Percentiles rank a stretch among this genome's conserved stretches.
These are phyloP conservation scores for Passer domesticus DNA, from an alignment of 2,113 vertebrate species.

Conservation along the genomic window DNA sequence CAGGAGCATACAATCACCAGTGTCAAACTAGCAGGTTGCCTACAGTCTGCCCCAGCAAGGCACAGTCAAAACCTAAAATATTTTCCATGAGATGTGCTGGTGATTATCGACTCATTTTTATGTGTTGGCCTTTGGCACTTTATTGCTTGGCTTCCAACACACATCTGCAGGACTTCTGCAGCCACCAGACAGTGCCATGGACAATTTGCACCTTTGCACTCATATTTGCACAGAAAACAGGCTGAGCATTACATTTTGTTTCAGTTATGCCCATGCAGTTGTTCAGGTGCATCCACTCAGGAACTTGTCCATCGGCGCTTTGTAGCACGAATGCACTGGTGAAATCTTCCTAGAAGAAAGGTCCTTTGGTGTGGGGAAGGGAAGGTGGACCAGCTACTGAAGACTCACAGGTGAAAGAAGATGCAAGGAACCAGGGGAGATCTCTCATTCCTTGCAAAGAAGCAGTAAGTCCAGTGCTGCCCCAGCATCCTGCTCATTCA, in stretches of 20 bases:
- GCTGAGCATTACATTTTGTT: background rate
- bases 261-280: background rate
- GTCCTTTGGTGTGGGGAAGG: slow-evolving; percentile 16
- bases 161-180: slow-evolving; percentile 20
- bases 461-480: background rate
- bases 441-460: slow-evolving; percentile 5
- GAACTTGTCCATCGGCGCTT: background rate
- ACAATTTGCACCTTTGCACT: background rate
- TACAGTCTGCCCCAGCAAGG: slow-evolving; percentile 2
- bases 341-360: slow-evolving; percentile 47
- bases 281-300: background rate
- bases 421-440: slow-evolving; percentile 18
- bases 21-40: background rate
- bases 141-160: slow-evolving; percentile 63
- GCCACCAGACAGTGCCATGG: background rate
- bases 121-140: slow-evolving; percentile 18
- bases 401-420: slow-evolving; percentile 44
- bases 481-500: slow-evolving; percentile 12
- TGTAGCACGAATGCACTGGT: background rate
- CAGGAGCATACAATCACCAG: background rate
- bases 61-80: slow-evolving; percentile 5
- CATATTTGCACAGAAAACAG: background rate
- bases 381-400: slow-evolving; percentile 28
- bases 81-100: slow-evolving; percentile 50
- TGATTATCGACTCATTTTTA: slow-evolving; percentile 6